Evolutionary conservation across 2,888 invertebrate species (phyloP).

Genomic region (Phyllotreta cruciferae): DNA sequence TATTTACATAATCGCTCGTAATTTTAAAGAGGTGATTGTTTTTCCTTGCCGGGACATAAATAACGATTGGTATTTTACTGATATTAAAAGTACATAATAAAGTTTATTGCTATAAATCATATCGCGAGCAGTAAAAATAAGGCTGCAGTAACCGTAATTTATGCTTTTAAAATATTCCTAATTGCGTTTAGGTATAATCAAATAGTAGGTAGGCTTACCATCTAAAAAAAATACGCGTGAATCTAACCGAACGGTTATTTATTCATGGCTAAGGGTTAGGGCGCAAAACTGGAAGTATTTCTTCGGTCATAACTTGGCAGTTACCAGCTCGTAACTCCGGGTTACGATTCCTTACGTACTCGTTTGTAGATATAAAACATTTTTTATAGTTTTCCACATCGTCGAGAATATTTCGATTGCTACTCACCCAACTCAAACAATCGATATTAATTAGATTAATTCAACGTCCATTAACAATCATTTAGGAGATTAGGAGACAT

Average conservation of each 20-base stretch:
- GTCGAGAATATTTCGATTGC: slow-evolving; percentile 9
- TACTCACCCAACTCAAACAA: not conserved
- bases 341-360: slow-evolving; percentile 50
- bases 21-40: slow-evolving; percentile 14
- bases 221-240: slow-evolving; percentile 5
- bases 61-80: slow-evolving; percentile 8
- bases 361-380: slow-evolving; percentile 33
- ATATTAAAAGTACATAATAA: slow-evolving; percentile 18
- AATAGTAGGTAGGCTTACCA: no score
- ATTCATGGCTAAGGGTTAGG: slow-evolving; percentile 42
- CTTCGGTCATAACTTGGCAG: slow-evolving; percentile 56
- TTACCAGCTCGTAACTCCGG: slow-evolving; percentile 57
- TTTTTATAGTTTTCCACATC: slow-evolving; percentile 23
- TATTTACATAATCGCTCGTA: slow-evolving; percentile 19
- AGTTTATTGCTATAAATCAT: slow-evolving; percentile 8
- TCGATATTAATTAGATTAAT: slow-evolving; percentile 20
- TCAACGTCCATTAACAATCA: slow-evolving; percentile 20
- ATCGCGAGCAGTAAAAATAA: slow-evolving; percentile 5
- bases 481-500: slow-evolving; percentile 27
- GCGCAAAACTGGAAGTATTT: slow-evolving; percentile 52
- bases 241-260: slow-evolving; percentile 35
- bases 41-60: slow-evolving; percentile 11
- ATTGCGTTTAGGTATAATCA: no score
- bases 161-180: not conserved
- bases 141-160: not conserved